A percentile compares a stretch with the other conserved stretches of the same genome.
phyloP scores from a whole-genome alignment of 1,140 invertebrate species.

The Drosophila busckii region DNA sequence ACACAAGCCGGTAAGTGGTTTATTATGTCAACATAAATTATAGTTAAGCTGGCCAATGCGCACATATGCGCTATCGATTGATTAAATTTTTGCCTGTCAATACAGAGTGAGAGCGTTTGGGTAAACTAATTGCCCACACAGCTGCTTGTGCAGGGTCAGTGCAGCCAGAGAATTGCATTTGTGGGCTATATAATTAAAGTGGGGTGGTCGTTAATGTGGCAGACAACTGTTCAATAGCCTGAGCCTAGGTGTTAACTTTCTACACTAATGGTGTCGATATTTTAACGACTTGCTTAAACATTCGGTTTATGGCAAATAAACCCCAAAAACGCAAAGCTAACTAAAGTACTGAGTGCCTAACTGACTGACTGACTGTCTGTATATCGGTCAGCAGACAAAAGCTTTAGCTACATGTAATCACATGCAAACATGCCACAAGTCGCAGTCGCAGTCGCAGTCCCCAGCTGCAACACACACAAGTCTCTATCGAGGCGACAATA shows the following conservation, averaged over 20 bases:
- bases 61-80: slow-evolving; percentile 15
- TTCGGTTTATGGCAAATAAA: slow-evolving; percentile 64
- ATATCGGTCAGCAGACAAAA: slow-evolving; percentile 60
- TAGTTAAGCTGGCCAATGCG: slow-evolving; percentile 39
- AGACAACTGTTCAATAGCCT: no score
- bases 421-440: slow-evolving; percentile 30
- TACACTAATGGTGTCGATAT: slow-evolving; percentile 53
- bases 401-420: slow-evolving; percentile 43
- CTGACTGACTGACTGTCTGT: slow-evolving; percentile 38
- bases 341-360: slow-evolving; percentile 14
- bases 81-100: no score
- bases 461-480: no score
- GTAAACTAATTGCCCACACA: no score
- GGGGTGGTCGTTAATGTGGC: no score
- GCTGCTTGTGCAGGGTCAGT: not conserved
- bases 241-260: slow-evolving; percentile 64
- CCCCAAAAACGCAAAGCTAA: slow-evolving; percentile 36
- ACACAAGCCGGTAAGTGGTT: slow-evolving; percentile 78
- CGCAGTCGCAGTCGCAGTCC: no score
- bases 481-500: slow-evolving; percentile 66
- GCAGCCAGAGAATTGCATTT: not conserved
- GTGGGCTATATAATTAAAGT: slow-evolving; percentile 21
- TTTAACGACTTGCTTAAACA: slow-evolving; percentile 71
- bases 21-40: slow-evolving; percentile 76
- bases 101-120: no score